Evolutionary conservation across 2,888 invertebrate genomes (phyloP).

Genomic region (Pterostichus niger): DNA sequence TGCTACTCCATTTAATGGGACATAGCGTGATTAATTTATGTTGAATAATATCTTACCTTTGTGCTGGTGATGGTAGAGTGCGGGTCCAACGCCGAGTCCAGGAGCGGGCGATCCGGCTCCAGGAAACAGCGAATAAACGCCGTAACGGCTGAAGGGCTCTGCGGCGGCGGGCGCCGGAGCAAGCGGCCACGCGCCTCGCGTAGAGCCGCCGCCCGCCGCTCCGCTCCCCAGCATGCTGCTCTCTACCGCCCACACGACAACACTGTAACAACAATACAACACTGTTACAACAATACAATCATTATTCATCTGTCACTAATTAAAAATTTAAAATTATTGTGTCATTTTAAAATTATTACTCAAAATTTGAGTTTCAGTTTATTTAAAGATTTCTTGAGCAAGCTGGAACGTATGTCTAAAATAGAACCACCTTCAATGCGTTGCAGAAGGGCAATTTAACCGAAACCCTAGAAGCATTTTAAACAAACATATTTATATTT

Average conservation of each 20-base stretch:
- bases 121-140: slow-evolving; percentile 85
- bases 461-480: too few relatives aligned
- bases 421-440: too few relatives aligned
- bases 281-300: not conserved
- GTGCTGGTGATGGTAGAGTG: slow-evolving; percentile 76
- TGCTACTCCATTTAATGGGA: too few relatives aligned
- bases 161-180: slow-evolving; percentile 31
- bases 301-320: too few relatives aligned
- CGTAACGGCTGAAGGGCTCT: slow-evolving; percentile 78
- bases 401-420: too few relatives aligned
- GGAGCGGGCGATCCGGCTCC: slow-evolving; percentile 74
- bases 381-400: too few relatives aligned
- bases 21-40: too few relatives aligned
- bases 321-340: too few relatives aligned
- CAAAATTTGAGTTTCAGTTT: too few relatives aligned
- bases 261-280: slow-evolving; percentile 14
- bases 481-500: too few relatives aligned
- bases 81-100: slow-evolving; percentile 76
- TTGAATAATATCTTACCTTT: slow-evolving; percentile 76
- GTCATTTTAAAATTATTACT: too few relatives aligned
- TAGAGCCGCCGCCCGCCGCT: slow-evolving; percentile 27
- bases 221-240: slow-evolving; percentile 25
- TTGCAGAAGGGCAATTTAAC: too few relatives aligned
- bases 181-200: slow-evolving; percentile 32
- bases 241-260: not conserved